Percentiles rank a stretch among this genome's conserved stretches.
phyloP scores from a whole-genome alignment of 2,797 vertebrate species.

The Bovichtus diacanthus region DNA sequence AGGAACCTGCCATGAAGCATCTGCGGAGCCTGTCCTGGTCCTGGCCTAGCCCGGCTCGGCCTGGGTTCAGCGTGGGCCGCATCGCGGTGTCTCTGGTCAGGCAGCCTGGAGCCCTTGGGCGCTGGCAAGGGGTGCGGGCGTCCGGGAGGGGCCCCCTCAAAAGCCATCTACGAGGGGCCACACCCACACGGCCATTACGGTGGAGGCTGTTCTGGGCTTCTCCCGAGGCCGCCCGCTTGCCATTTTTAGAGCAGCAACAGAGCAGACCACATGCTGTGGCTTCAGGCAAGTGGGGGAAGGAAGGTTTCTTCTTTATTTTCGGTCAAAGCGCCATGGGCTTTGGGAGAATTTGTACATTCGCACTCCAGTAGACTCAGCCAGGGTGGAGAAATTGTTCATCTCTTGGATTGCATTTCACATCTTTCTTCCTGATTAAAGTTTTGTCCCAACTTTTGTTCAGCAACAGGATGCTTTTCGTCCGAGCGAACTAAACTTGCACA shows the following conservation, averaged over 20 bases:
- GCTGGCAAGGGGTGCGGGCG: slow-evolving; percentile 89
- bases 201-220: slow-evolving; percentile 86
- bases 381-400: slow-evolving; percentile 52
- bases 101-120: slow-evolving; percentile 93
- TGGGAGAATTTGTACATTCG: slow-evolving; percentile 77
- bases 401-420: slow-evolving; percentile 30
- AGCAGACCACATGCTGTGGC: slow-evolving; percentile 87
- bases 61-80: slow-evolving; percentile 87
- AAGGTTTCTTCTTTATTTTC: slow-evolving; percentile 87
- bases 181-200: slow-evolving; percentile 90
- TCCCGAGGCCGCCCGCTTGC: slow-evolving; percentile 82
- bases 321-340: slow-evolving; percentile 78
- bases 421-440: slow-evolving; percentile 36
- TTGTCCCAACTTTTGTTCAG: slow-evolving; percentile 18
- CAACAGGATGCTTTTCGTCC: slow-evolving; percentile 31
- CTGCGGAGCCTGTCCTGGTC: slow-evolving; percentile 59
- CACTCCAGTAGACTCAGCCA: slow-evolving; percentile 52
- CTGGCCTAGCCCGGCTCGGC: slow-evolving; percentile 72
- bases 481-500: slow-evolving; percentile 23
- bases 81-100: slow-evolving; percentile 90
- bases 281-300: slow-evolving; percentile 83
- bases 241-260: slow-evolving; percentile 87
- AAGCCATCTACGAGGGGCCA: slow-evolving; percentile 89
- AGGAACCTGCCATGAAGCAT: slow-evolving; percentile 62
- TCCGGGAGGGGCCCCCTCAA: slow-evolving; percentile 91